These are phyloP conservation scores for Pandemis corylana DNA, from an alignment of 2,888 invertebrate species.

Conservation along the genomic window DNA sequence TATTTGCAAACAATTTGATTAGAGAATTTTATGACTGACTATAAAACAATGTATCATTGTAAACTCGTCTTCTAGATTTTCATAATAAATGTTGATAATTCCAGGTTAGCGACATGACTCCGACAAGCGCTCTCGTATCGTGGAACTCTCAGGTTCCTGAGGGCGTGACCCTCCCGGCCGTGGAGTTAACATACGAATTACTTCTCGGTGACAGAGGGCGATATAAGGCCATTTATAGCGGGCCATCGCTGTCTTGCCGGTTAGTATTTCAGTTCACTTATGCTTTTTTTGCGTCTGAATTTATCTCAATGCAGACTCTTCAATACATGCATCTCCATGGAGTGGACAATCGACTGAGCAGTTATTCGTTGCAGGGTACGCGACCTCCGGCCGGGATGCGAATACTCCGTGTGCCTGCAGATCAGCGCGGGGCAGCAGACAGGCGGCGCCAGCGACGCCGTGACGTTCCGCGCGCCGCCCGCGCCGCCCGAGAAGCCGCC, in stretches of 20 bases:
- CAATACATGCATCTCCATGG: not conserved
- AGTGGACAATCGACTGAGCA: too few species aligned
- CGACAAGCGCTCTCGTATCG: conserved; percentile 93
- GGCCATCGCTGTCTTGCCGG: conserved; percentile 90
- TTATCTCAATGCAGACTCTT: too few species aligned
- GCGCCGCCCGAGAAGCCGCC: conserved; percentile 91
- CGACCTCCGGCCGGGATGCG: conserved; percentile 94
- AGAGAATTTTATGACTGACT: too few species aligned
- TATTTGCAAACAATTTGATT: too few species aligned
- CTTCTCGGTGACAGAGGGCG: conserved; percentile 93
- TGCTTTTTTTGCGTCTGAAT: too few species aligned
- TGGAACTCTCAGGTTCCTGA: conserved; percentile 88
- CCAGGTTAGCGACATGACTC: conserved; percentile 92
- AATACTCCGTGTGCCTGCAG: conserved; percentile 92
- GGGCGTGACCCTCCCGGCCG: conserved; percentile 75
- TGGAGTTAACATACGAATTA: conserved; percentile 91
- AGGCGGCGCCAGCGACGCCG: conserved; percentile 91
- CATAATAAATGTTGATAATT: conserved; percentile 40
- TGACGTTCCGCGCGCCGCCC: conserved; percentile 91
- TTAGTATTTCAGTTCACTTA: conserved; percentile 48
- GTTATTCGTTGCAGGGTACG: conserved; percentile 82
- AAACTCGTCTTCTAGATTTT: not conserved
- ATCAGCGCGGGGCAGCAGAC: conserved; percentile 90
- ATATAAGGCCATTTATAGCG: conserved; percentile 93
- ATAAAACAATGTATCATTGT: not conserved